Evolutionary conservation across 1,140 invertebrate species (phyloP).

Genomic region (Saxidomus purpurata): DNA sequence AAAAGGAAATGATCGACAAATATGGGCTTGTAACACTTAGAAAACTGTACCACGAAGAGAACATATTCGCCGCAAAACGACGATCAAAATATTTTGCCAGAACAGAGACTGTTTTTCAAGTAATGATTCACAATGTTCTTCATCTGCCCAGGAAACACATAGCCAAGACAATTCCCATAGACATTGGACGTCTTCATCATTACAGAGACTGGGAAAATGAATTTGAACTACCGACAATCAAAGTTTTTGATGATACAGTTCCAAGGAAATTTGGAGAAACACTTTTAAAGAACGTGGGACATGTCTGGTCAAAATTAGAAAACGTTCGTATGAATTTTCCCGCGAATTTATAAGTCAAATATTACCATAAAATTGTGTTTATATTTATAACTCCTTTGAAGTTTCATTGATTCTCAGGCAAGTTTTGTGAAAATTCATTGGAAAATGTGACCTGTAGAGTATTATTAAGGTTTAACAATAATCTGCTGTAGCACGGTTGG

Average conservation of each 20-base stretch:
- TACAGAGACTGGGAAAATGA: not conserved
- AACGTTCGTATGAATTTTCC: not conserved
- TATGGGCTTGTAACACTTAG: conserved; percentile 38
- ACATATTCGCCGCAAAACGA: not conserved
- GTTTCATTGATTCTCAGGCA: too few species aligned
- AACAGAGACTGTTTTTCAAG: conserved; percentile 86
- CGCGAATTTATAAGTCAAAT: too few species aligned
- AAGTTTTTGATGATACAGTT: not conserved
- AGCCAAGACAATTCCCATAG: not conserved
- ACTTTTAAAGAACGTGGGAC: not conserved
- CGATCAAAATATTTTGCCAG: conserved; percentile 96
- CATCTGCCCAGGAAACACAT: not conserved
- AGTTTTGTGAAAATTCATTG: too few species aligned
- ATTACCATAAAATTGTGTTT: too few species aligned
- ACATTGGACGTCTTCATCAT: conserved; percentile 1
- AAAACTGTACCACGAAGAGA: conserved; percentile 38
- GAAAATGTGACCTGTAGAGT: too few species aligned
- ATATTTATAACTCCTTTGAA: too few species aligned
- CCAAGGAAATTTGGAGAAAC: not conserved
- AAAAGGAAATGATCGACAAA: not conserved
- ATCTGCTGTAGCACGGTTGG: too few species aligned
- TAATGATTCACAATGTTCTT: not conserved
- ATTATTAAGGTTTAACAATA: too few species aligned
- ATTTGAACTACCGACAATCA: not conserved
- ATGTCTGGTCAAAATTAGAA: not conserved